Evolutionary conservation across 1,140 invertebrate species (phyloP), one percentile per base, ranked within the genome.

Genomic region (Yoshiicerus persimilis): DNA sequence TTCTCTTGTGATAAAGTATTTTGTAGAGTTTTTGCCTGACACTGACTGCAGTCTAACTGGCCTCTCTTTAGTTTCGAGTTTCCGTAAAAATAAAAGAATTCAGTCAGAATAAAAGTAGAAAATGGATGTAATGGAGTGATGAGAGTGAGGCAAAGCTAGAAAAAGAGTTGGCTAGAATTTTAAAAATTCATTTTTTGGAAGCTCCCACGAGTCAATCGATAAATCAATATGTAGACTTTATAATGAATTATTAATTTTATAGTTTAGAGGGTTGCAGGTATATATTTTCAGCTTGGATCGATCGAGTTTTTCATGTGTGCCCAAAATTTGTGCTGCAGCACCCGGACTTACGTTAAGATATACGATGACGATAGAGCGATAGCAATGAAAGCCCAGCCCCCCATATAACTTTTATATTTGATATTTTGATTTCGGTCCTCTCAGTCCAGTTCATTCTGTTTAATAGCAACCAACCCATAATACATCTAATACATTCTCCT

Each of bases 191-290:
- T 87, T 87, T 89, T 89, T 89, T 89, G 34, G 77, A 87, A 87
- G 66, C 88, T 87, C 86, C 88, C 86, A 87, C 64, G 39, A 85
- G 86, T 32, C 9, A 89, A 89, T 89, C 88, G 86, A 89, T 89
- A 89, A 89, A 89, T 89, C 88, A 89, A 89, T 89, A 87, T 89
- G 88, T 89, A 89, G 88, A 89, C 88, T 89, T 89, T 89, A 89
- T 89, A 89, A 89, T 89, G 88, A 89, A 89, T 89, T 89, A 89
- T 89, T 89, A 89, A 89, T 89, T 89, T 89, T 89, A 89, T 89
- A 89, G 88, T 87, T 89, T 89, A 87, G 88, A 87, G 84, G 41
- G 87, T 38, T 86, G 85, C 64, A 70, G 47, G 64, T 86, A 66
- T 86, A 66, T 56, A 86, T 86, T 70, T 70, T 86, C 62, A 34